Conservation (phyloP, 2,888 invertebrate genomes). For the Ormyrus labotus region DNA sequence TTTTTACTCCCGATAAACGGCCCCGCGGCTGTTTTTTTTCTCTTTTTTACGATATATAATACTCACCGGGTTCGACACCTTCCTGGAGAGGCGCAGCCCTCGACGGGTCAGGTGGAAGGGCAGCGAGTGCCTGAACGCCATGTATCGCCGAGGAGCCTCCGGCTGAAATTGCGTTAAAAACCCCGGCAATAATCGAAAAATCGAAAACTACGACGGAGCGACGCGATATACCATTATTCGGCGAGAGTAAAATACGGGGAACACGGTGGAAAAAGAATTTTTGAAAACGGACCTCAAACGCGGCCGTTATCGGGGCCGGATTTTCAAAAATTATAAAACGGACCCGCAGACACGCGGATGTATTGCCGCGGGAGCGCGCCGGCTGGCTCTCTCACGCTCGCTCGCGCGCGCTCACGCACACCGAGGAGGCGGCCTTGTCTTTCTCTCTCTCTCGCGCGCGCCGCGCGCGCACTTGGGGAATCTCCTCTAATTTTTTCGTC, state of each 20-base stretch:
- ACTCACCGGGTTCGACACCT: not conserved
- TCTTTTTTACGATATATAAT: not conserved
- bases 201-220: too few species aligned
- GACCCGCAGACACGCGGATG: not conserved
- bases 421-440: too few species aligned
- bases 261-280: slow-evolving; percentile 15
- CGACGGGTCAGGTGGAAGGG: slow-evolving; percentile 35
- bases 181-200: too few species aligned
- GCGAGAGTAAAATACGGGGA: not conserved
- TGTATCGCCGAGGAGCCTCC: too few species aligned
- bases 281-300: slow-evolving; percentile 26
- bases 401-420: slow-evolving; percentile 7
- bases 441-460: not conserved
- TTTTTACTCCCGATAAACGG: too few species aligned
- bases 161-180: too few species aligned
- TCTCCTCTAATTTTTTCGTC: not conserved
- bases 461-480: slow-evolving; percentile 25
- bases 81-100: slow-evolving; percentile 16
- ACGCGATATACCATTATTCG: slow-evolving; percentile 9
- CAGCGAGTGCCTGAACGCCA: slow-evolving; percentile 24
- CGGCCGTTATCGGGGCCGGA: not conserved
- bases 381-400: not conserved
- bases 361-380: not conserved
- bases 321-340: slow-evolving; percentile 32
- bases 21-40: too few species aligned